A percentile compares a stretch with the other conserved stretches of the same genome.
Conservation (phyloP, 2,888 invertebrate species). For the Stenotaenia linearis region DNA sequence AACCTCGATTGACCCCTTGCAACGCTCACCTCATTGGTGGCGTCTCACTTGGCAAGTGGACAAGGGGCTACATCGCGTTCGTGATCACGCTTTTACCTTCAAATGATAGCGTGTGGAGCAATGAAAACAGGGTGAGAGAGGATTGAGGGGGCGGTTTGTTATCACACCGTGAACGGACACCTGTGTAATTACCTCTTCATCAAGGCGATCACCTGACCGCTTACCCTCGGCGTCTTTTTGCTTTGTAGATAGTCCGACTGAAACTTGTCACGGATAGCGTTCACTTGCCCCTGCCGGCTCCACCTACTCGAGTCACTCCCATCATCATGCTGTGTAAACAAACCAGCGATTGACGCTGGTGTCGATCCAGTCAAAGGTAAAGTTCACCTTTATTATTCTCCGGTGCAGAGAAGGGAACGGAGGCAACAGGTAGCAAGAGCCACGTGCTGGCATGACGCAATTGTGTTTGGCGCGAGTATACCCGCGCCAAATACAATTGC, state of each 20-base stretch:
- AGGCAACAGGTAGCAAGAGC: slow-evolving; percentile 19
- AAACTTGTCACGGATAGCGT: neutral
- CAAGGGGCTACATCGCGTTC: slow-evolving; percentile 7
- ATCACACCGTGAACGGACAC: slow-evolving; percentile 8
- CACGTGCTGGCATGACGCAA: slow-evolving; percentile 26
- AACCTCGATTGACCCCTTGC: neutral
- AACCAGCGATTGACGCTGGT: neutral
- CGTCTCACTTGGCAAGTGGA: neutral
- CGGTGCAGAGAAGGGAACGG: slow-evolving; percentile 1
- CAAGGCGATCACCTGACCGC: slow-evolving; percentile 6
- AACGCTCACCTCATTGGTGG: slow-evolving; percentile 3
- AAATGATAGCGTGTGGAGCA: neutral
- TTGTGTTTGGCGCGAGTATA: neutral
- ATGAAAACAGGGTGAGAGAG: slow-evolving; percentile 19
- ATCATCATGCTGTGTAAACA: slow-evolving; percentile 2
- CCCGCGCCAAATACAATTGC: too few relatives aligned
- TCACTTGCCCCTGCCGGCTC: neutral
- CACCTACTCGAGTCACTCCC: neutral
- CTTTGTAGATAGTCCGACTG: neutral
- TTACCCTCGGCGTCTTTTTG: neutral
- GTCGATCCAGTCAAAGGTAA: slow-evolving; percentile 13
- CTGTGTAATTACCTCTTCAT: slow-evolving; percentile 23
- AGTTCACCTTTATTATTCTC: slow-evolving; percentile 13
- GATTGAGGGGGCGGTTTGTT: neutral
- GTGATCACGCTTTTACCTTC: neutral